A percentile compares a stretch with the other conserved stretches of the same genome.
Conservation (phyloP, 2,113 vertebrate species). For the Osmerus mordax region DNA sequence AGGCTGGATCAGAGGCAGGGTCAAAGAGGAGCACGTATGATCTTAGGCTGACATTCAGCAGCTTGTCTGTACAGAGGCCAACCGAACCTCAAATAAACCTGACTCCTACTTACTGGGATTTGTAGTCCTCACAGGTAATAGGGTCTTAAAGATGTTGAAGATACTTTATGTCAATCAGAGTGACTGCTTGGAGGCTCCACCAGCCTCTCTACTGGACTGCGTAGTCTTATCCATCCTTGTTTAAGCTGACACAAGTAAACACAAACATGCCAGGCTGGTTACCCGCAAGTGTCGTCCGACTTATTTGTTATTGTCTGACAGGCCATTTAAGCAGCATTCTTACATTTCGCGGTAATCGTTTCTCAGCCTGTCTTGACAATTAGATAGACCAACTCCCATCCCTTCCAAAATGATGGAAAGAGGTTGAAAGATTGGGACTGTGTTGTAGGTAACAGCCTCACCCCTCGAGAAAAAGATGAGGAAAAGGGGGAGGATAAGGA, state of each 20-base stretch:
- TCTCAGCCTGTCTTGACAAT: slow-evolving; percentile 34
- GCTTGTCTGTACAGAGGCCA: background rate
- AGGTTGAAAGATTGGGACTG: background rate
- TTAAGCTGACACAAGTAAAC: background rate
- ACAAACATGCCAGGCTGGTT: background rate
- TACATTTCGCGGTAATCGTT: slow-evolving; percentile 5
- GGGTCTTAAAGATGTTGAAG: background rate
- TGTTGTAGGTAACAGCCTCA: slow-evolving; percentile 22
- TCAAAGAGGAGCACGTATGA: too few species aligned
- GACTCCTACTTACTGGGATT: background rate
- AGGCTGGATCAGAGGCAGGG: slow-evolving; percentile 16
- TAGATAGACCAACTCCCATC: slow-evolving; percentile 3
- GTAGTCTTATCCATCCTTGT: background rate
- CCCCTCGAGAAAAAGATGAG: slow-evolving; percentile 16
- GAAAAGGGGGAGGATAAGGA: slow-evolving; percentile 28
- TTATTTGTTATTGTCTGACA: slow-evolving; percentile 2
- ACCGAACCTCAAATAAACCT: background rate
- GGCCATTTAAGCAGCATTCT: background rate
- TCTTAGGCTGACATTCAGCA: slow-evolving; percentile 9
- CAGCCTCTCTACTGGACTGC: background rate
- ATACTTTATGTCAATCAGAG: background rate
- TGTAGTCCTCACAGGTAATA: background rate
- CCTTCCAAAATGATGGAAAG: slow-evolving; percentile 12
- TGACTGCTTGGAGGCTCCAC: background rate
- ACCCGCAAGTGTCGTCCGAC: background rate